Conservation (phyloP, 2,888 invertebrate species). For the Linyphia triangularis region DNA sequence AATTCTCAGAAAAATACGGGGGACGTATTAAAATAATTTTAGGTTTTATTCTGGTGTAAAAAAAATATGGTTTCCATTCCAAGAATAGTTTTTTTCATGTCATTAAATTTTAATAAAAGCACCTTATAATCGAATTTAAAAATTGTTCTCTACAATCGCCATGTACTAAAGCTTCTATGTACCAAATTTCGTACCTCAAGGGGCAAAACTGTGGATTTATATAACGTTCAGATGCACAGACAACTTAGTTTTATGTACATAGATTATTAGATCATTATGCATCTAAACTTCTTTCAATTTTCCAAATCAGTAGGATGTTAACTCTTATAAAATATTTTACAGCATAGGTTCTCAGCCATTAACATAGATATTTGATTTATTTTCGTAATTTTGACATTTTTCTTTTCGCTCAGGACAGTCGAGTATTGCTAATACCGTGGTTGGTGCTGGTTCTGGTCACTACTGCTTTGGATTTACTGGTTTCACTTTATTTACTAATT, state of each 20-base stretch:
- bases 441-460: conserved; percentile 31
- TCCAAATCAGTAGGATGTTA: neutral
- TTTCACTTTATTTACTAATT: conserved; percentile 55
- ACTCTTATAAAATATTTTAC: neutral
- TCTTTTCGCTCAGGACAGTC: conserved; percentile 47
- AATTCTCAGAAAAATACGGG: too few species aligned
- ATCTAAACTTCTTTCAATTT: neutral
- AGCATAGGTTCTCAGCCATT: neutral
- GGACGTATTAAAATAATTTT: too few species aligned
- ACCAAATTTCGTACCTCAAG: too few species aligned
- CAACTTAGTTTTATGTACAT: neutral
- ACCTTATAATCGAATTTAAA: too few species aligned
- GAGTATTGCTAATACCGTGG: conserved; percentile 59
- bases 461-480: conserved; percentile 52
- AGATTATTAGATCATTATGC: neutral
- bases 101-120: too few species aligned
- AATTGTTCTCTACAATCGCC: too few species aligned
- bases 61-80: too few species aligned
- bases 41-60: too few species aligned
- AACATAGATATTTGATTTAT: neutral
- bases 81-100: too few species aligned
- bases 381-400: neutral
- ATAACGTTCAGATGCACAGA: too few species aligned
- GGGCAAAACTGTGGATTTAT: too few species aligned
- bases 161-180: too few species aligned